Evolutionary conservation across 2,113 vertebrate species (phyloP), one percentile per base, ranked within the genome.

Genomic region (Sus scrofa): DNA sequence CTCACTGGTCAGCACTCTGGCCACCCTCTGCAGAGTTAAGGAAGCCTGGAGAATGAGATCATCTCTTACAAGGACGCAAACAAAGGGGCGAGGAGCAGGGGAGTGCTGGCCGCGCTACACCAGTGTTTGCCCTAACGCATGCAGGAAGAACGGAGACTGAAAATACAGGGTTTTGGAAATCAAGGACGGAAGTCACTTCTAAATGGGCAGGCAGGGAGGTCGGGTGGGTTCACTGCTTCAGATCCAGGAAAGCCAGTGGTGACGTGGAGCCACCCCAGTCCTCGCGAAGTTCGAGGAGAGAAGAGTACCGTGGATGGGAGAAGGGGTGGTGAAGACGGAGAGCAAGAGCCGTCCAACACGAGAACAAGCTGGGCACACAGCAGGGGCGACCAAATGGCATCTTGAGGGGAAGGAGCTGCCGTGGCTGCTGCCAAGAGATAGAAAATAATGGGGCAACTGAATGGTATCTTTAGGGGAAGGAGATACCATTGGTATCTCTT

Each of bases 101-200:
- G 2, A 3, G 11, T 50, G 30, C 4, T 37, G 24, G 14, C 16
- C 19, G 20, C 37, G 37, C 9, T 0, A 0, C 15, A 34, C 19
- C n/a, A 1, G 15, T 18, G 22, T 63, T n/a, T 32, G 14, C 85
- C 14, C 24, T 50, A 74, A 39, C 39, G 44, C 24, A 58, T 44
- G 4, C 63, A 15, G 14, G 62, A 39, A 32, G 32, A 27, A 18
- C 12, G 32, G 27, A 85, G 24, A 9, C 32, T 11, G 32, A 62
- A 50, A 70, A 16, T 1, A 24, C 3, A 2, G 10, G 3, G 32
- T 26, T 70, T 39, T 16, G 50, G 71, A 70, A 78, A 13, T 32
- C 32, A 84, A 37, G 26, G n/a, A 32, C 32, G n/a, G 44, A 19
- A 56, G 32, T 20, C 1, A 15, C 39, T 54, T 39, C 56, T 30